Percentiles rank a stretch among this genome's conserved stretches.
Conservation (phyloP, 2,797 vertebrate genomes). For the Hypotaenidia okinawae region DNA sequence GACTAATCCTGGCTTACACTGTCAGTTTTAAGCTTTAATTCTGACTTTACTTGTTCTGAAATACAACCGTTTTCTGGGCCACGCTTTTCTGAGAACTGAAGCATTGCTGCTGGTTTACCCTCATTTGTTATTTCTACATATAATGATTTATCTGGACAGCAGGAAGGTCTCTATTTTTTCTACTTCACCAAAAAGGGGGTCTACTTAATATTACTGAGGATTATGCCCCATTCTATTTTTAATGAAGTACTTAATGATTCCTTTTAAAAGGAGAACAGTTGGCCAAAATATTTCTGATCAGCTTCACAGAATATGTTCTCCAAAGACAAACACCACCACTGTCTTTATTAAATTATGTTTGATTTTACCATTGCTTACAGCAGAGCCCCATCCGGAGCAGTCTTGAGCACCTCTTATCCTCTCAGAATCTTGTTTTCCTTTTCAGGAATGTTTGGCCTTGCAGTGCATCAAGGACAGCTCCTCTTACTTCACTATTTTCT, state of each 20-base stretch:
- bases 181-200: neutral
- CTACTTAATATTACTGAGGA: neutral
- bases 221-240: neutral
- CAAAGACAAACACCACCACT: neutral
- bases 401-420: constrained; percentile 35
- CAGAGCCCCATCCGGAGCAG: neutral
- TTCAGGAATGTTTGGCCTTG: constrained; percentile 49
- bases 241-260: neutral
- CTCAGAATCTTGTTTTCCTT: constrained; percentile 57
- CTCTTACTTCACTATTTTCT: constrained; percentile 59
- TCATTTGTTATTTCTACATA: neutral
- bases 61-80: neutral
- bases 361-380: constrained; percentile 8
- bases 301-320: neutral
- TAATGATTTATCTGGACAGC: neutral
- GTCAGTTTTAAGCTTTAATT: constrained; percentile 1
- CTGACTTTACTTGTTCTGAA: neutral
- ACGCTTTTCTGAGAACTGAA: neutral
- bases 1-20: neutral
- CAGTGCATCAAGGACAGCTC: constrained; percentile 44
- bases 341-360: neutral
- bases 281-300: neutral
- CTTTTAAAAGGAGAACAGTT: neutral
- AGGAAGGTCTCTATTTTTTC: neutral
- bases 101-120: neutral